Evolutionary conservation across 2,797 vertebrate genomes (phyloP), one percentile per base, ranked within the genome.

Genomic region (Smutsia temminckii): DNA sequence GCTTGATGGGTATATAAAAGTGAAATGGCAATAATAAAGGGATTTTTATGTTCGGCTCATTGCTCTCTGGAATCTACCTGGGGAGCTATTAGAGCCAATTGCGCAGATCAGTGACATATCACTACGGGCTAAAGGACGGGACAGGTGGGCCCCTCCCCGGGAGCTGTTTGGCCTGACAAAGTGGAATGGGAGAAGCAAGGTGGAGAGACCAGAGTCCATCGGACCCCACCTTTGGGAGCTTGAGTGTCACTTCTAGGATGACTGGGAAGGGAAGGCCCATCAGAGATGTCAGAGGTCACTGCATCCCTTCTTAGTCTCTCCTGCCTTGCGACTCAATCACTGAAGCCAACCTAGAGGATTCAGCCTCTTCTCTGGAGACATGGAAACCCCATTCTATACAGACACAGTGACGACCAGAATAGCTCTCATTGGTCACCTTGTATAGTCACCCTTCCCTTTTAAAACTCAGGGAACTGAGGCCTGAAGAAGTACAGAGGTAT

Each of bases 1-100:
- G 98, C 98, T 98, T 99, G 98, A 98, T 98, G 98, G 98, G 98
- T 98, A 98, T 98, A 98, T 99, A 98, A 98, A 99, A 98, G 98
- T 93, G 98, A 98, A 98, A 98, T 97, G 98, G 98, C 98, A 98
- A 98, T 98, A 98, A 98, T 98, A 98, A 98, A 98, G 98, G 97
- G 98, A 97, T 98, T 98, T 98, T 99, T 98, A 98, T 98, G 98
- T 97, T 98, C 97, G 69, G 98, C 97, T 98, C 98, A 97, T 98
- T 98, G 98, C 97, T 98, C 97, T 98, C 97, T 97, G 85, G 51
- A 97, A 98, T 96, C 97, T 83, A 98, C 98, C 98, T 96, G 97
- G 98, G 98, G 98, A 98, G 95, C 97, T 96, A 92, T 98, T 97
- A 97, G 97, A 97, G 53, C 91, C 97, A 87, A 94, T 96, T 92